A percentile compares a stretch with the other conserved stretches of the same genome.
Evolutionary conservation across 2,113 vertebrate genomes (phyloP).

Genomic region (Eurypyga helias): DNA sequence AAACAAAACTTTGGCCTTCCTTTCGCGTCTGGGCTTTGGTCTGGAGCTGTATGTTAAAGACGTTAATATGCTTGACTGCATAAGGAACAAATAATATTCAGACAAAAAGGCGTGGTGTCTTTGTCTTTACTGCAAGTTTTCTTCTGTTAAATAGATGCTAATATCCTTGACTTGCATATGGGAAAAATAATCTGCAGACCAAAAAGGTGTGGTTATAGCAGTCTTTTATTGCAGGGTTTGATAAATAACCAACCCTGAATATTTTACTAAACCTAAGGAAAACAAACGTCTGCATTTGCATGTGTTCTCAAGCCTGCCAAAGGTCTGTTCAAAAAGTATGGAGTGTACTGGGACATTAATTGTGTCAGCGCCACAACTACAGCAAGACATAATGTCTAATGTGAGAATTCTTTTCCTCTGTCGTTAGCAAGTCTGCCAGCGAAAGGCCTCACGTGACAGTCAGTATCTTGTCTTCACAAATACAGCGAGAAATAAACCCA

Average conservation of each 20-base stretch:
- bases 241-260: not conserved
- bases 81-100: not conserved
- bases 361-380: not conserved
- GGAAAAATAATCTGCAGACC: not conserved
- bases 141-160: not conserved
- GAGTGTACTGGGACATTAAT: not conserved
- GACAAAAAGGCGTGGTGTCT: not conserved
- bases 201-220: not conserved
- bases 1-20: constrained; percentile 57
- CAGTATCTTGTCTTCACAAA: not conserved
- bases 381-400: not conserved
- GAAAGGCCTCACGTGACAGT: not conserved
- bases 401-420: not conserved
- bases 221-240: not conserved
- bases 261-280: not conserved
- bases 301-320: not conserved
- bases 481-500: not conserved
- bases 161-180: not conserved
- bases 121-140: not conserved
- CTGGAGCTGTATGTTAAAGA: not conserved
- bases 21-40: constrained; percentile 24
- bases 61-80: not conserved
- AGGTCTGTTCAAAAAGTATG: not conserved
- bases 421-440: not conserved
- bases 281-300: not conserved